These are phyloP conservation scores for Apantesis nais DNA, from an alignment of 2,888 invertebrate species.

Conservation along the genomic window DNA sequence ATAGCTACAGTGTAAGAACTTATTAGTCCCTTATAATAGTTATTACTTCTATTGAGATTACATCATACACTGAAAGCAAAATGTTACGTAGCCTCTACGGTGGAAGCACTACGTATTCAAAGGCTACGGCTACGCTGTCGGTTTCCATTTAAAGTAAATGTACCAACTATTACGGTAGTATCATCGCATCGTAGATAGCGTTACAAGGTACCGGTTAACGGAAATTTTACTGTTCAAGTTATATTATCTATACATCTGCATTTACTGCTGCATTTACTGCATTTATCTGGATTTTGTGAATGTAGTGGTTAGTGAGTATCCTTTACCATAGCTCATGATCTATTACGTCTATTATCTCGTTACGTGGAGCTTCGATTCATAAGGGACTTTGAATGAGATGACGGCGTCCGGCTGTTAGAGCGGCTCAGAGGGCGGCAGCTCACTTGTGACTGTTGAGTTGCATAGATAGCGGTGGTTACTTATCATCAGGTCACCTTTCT, in stretches of 20 bases:
- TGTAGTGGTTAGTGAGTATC: too few species aligned
- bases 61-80: neutral
- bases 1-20: neutral
- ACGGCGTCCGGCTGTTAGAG: too few species aligned
- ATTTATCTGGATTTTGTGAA: too few species aligned
- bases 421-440: too few species aligned
- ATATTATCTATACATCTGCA: neutral
- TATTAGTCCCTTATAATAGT: neutral
- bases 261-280: too few species aligned
- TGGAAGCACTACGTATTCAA: neutral
- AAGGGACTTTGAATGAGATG: too few species aligned
- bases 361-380: too few species aligned
- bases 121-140: neutral
- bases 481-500: too few species aligned
- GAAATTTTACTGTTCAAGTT: neutral
- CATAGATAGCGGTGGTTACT: too few species aligned
- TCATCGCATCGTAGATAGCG: neutral
- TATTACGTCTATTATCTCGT: too few species aligned
- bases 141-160: neutral
- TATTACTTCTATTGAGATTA: neutral
- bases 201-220: neutral
- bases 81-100: neutral
- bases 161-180: neutral
- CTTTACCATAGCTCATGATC: too few species aligned
- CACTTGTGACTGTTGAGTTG: too few species aligned